These are phyloP conservation scores for Megaceryle maxima DNA, from an alignment of 2,113 vertebrate genomes.

Conservation along the genomic window DNA sequence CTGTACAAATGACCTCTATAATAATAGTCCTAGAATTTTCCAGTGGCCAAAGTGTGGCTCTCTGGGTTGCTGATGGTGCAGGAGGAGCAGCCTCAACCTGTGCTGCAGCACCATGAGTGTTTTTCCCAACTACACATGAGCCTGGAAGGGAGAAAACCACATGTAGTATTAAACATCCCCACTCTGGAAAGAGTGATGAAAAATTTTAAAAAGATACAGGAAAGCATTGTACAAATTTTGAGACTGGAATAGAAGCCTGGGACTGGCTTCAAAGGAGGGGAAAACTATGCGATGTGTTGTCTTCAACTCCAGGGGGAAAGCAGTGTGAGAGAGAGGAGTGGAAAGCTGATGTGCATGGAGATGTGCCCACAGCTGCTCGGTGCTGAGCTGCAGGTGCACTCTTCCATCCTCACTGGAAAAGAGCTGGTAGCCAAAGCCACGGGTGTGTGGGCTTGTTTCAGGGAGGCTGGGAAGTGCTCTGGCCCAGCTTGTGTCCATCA, in stretches of 20 bases:
- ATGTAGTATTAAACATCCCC: neutral
- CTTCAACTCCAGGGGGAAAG: neutral
- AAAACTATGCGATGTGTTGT: neutral
- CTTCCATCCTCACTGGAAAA: neutral
- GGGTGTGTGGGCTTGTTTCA: neutral
- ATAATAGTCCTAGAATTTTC: neutral
- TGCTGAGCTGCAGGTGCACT: neutral
- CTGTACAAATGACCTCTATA: neutral
- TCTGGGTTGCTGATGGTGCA: neutral
- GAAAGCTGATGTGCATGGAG: neutral
- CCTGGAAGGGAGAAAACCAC: neutral
- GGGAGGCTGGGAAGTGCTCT: neutral
- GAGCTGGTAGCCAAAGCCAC: neutral
- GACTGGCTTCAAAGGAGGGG: slow-evolving; percentile 4
- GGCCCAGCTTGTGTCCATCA: neutral
- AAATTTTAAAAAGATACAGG: neutral
- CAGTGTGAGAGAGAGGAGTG: neutral
- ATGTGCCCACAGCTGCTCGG: neutral
- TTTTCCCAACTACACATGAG: no score
- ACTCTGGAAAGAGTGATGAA: neutral
- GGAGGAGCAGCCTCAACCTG: neutral
- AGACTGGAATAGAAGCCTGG: slow-evolving; percentile 1
- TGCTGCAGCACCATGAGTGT: neutral
- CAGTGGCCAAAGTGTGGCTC: neutral
- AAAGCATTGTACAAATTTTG: neutral